These are phyloP conservation scores for Forbesichthys agassizii DNA, from an alignment of 2,113 vertebrate genomes.

Conservation along the genomic window DNA sequence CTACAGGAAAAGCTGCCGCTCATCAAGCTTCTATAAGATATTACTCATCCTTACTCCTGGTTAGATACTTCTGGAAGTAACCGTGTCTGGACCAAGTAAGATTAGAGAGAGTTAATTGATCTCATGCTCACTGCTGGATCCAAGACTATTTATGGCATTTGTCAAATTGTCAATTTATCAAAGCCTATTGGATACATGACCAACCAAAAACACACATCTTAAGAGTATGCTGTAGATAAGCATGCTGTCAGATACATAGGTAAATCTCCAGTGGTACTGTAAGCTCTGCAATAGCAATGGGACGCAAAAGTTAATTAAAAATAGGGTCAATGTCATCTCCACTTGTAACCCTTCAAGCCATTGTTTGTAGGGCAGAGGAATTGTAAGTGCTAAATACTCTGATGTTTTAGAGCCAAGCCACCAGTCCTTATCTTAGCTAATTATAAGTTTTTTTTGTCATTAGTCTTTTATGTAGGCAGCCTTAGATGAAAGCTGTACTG, in stretches of 20 bases:
- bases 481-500: constrained; percentile 48
- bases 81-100: background rate
- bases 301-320: constrained; percentile 19
- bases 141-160: too few species aligned
- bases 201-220: too few species aligned
- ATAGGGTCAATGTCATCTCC: constrained; percentile 19
- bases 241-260: too few species aligned
- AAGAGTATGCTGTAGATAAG: too few species aligned
- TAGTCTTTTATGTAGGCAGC: constrained; percentile 36
- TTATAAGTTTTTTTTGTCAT: constrained; percentile 41
- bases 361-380: constrained; percentile 17
- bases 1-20: constrained; percentile 6
- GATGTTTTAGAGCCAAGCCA: constrained; percentile 22
- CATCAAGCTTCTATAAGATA: constrained; percentile 15
- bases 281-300: constrained; percentile 11
- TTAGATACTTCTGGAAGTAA: background rate
- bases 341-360: constrained; percentile 3
- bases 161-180: too few species aligned
- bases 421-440: constrained; percentile 46
- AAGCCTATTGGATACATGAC: too few species aligned
- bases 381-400: constrained; percentile 8
- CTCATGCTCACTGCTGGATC: too few species aligned
- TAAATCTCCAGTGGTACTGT: background rate
- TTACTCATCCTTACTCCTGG: background rate
- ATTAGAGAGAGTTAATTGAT: too few species aligned